These are phyloP conservation scores for Dipodomys ordii DNA, from an alignment of 2,113 vertebrate species.

Conservation along the genomic window DNA sequence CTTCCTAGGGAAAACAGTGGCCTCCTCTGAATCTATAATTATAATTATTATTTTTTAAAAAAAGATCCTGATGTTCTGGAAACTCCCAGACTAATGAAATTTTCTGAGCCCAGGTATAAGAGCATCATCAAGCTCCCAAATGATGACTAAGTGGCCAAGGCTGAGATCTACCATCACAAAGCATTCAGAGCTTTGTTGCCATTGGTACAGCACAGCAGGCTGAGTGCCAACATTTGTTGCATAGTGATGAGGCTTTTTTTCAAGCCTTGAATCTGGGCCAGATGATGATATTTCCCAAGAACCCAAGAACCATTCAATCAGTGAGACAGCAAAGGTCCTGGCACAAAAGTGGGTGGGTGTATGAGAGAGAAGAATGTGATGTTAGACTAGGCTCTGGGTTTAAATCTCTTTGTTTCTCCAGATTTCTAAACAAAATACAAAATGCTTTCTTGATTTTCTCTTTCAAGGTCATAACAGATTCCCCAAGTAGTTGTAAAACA, in stretches of 20 bases:
- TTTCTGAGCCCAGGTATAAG: neutral
- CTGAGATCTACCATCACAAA: neutral
- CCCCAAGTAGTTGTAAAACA: neutral
- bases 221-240: neutral
- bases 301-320: neutral
- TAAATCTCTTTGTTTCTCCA: neutral
- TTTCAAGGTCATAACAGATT: slow-evolving; percentile 50
- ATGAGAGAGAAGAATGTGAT: no score
- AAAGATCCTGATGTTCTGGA: neutral
- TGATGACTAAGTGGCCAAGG: neutral
- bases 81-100: neutral
- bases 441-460: neutral
- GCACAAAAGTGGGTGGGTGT: fast-evolving
- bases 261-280: neutral
- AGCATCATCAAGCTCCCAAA: neutral
- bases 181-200: neutral
- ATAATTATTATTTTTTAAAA: neutral
- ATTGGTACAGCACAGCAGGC: neutral
- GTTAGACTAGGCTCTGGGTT: neutral
- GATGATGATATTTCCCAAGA: neutral
- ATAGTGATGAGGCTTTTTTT: neutral
- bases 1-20: neutral
- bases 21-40: neutral
- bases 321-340: neutral
- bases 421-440: slow-evolving; percentile 27